Percentiles rank a stretch among this genome's conserved stretches.
Evolutionary conservation across 2,888 invertebrate species (phyloP).

Genomic region (Marasmarcha lunaedactyla): DNA sequence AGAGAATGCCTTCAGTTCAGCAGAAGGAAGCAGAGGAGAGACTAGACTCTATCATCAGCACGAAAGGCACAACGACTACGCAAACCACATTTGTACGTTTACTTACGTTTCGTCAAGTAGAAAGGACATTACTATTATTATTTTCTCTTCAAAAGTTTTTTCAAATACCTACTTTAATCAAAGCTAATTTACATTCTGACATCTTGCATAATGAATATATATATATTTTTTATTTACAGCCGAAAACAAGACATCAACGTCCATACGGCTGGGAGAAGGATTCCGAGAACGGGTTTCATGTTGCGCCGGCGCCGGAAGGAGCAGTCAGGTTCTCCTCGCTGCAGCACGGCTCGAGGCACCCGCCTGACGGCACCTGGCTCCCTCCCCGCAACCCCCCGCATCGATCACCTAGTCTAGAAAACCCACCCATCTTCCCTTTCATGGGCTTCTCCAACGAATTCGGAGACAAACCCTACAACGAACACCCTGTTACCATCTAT

Average conservation of each 20-base stretch:
- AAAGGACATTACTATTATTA: conserved; percentile 2
- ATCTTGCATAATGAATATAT: no score
- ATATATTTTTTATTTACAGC: conserved; percentile 65
- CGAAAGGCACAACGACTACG: conserved; percentile 74
- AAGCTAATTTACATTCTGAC: no score
- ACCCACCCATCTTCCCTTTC: conserved; percentile 55
- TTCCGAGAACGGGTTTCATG: conserved; percentile 43
- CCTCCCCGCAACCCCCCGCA: conserved; percentile 45
- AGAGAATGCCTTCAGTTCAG: conserved; percentile 59
- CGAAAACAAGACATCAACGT: conserved; percentile 80
- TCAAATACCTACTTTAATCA: no score
- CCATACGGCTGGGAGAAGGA: conserved; percentile 81
- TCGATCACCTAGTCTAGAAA: conserved; percentile 56
- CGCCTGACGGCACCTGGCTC: conserved; percentile 44
- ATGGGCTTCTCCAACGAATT: conserved; percentile 65
- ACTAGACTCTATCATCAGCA: conserved; percentile 54
- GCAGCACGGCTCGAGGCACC: conserved; percentile 71
- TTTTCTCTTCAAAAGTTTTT: no score
- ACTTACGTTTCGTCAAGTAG: conserved; percentile 11
- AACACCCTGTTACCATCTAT: conserved; percentile 76
- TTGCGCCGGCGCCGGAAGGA: conserved; percentile 71
- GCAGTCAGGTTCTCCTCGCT: conserved; percentile 76
- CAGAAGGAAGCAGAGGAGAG: conserved; percentile 47
- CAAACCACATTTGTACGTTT: conserved; percentile 83
- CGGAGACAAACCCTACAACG: conserved; percentile 67